Percentiles rank a stretch among this genome's conserved stretches.
Evolutionary conservation across 2,797 vertebrate genomes (phyloP).

Genomic region (Protosalanx chinensis): DNA sequence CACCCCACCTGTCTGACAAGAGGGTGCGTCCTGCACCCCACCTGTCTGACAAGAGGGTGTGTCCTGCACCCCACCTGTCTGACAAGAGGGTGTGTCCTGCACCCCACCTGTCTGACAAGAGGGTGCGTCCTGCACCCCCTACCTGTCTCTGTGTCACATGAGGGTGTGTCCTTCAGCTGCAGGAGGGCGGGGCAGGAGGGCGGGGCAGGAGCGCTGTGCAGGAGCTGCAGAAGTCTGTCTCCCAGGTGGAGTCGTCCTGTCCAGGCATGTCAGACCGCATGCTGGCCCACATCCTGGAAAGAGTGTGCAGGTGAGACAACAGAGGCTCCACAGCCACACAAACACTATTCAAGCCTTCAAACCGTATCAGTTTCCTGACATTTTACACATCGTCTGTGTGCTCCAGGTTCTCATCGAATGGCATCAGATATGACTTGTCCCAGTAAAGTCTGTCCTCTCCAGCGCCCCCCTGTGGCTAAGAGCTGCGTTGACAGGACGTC

Average conservation of each 20-base stretch:
- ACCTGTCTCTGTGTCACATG: background rate
- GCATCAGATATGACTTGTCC: constrained; percentile 56
- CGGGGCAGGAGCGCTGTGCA: constrained; percentile 75
- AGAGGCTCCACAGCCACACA: background rate
- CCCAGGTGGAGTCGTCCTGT: constrained; percentile 82
- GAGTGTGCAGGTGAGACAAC: constrained; percentile 77
- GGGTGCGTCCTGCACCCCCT: too few species aligned
- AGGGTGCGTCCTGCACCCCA: too few species aligned
- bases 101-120: too few species aligned
- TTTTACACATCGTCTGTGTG: background rate
- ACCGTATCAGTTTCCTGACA: background rate
- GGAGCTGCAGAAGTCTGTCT: constrained; percentile 85
- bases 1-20: too few species aligned
- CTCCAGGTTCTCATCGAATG: constrained; percentile 71
- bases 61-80: too few species aligned
- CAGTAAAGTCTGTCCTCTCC: background rate
- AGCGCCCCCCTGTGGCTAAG: constrained; percentile 2
- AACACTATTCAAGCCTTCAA: too few species aligned
- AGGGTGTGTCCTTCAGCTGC: constrained; percentile 63
- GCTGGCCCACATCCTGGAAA: constrained; percentile 78
- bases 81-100: too few species aligned
- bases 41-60: too few species aligned
- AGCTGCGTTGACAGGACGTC: constrained; percentile 7
- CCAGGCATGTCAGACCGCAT: constrained; percentile 85
- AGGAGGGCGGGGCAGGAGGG: constrained; percentile 74